Evolutionary conservation across 2,797 vertebrate genomes (phyloP), one percentile per base, ranked within the genome.

Genomic region (Helicolenus hilgendorfi): DNA sequence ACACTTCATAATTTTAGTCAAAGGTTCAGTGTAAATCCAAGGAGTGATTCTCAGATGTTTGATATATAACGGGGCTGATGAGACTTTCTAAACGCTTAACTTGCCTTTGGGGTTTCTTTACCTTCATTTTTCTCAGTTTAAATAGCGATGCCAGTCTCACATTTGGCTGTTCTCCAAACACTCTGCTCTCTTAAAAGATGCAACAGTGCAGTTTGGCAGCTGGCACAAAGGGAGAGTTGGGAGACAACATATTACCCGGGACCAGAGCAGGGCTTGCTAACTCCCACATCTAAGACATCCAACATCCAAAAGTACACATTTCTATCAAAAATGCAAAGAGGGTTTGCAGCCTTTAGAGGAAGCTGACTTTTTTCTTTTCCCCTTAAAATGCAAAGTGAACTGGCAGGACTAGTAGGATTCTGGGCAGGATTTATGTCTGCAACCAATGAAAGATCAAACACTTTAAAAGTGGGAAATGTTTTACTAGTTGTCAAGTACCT

Each of bases 151-250:
- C 41, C 74, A 33, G 63, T 41, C 41, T 86, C 79, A 45, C 45
- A 82, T 91, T 56, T 92, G 92, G 81, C 69, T 15, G 18, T 58
- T 72, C 73, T 90, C 91, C 89, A 91, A 83, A 62, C 68, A 55
- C 75, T 91, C 91, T 90, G 83, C 85, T 75, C 58, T 69, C 55
- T 49, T 93, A 67, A 92, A 91, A 93, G 85, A 92, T 89, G 84
- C 83, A 93, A 73, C 77, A 74, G 69, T 80, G 70, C 69, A 84
- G 89, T 89, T 91, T 91, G 84, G 92, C 89, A 88, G 89, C 68
- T 9, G 73, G 64, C 77, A 79, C 84, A 84, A 67, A 77, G 72
- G 68, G 71, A 87, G 79, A 86, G 79, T 22, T 15, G 41, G 71
- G 49, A 89, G 75, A 85, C 68, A 72, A 77, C 78, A 72, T 81